phyloP scores from a whole-genome alignment of 2,113 vertebrate genomes.

The Euleptes europaea region DNA sequence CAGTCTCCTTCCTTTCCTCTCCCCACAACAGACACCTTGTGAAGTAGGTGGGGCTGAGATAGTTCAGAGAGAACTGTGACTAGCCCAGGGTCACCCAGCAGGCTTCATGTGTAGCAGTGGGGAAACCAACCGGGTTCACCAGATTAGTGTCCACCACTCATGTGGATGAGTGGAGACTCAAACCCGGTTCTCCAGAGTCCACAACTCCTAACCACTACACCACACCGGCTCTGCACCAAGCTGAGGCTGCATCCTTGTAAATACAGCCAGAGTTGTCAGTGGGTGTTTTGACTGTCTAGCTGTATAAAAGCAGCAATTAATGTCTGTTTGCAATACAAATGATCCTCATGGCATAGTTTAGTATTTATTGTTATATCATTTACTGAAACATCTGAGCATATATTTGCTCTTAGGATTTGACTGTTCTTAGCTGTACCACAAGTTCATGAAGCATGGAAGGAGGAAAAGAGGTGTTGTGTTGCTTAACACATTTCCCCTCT shows the following conservation, averaged over 20 bases:
- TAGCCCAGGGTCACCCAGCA: too few species aligned
- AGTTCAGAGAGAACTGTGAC: too few species aligned
- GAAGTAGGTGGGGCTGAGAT: too few species aligned
- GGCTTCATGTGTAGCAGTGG: too few species aligned
- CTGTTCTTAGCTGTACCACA: not conserved
- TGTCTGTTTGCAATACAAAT: conserved; percentile 32
- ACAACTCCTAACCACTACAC: too few species aligned
- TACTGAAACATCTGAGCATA: not conserved
- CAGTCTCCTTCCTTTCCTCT: too few species aligned
- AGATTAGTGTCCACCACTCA: too few species aligned
- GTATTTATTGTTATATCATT: not conserved
- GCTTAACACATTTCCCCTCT: not conserved
- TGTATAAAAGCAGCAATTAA: conserved; percentile 15
- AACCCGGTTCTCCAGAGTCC: too few species aligned
- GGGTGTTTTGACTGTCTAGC: conserved; percentile 32
- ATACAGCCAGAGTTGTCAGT: conserved; percentile 27
- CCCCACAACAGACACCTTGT: too few species aligned
- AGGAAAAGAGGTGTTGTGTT: not conserved
- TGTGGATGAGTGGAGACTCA: too few species aligned
- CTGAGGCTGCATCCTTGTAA: not conserved
- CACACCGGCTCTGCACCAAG: too few species aligned
- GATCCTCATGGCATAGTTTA: conserved; percentile 8
- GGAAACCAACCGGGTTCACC: too few species aligned
- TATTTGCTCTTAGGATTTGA: conserved; percentile 13
- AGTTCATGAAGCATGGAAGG: not conserved